These are phyloP conservation scores for Emydocephalus ijimae DNA, from an alignment of 2,113 vertebrate species.

Conservation along the genomic window DNA sequence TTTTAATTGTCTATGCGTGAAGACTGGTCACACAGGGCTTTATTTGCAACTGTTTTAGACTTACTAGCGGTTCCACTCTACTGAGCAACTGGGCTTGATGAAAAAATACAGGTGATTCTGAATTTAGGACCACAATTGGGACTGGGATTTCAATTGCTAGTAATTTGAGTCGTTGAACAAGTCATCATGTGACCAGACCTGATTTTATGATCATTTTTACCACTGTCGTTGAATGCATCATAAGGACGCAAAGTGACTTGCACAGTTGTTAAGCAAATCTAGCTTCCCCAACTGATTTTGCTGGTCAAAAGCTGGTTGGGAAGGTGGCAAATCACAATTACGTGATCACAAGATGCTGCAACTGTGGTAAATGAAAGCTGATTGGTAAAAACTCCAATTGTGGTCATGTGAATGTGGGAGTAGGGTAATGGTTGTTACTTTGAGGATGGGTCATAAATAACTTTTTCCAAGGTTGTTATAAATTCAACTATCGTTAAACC, in stretches of 20 bases:
- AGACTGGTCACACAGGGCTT: not conserved
- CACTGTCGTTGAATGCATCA: not conserved
- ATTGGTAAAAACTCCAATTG: too few species aligned
- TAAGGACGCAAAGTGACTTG: not conserved
- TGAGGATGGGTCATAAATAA: not conserved
- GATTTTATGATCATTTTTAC: not conserved
- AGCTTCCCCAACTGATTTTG: not conserved
- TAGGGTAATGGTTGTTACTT: not conserved
- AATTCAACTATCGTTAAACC: not conserved
- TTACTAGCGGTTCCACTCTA: not conserved
- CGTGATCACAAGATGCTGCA: not conserved
- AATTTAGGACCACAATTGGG: not conserved
- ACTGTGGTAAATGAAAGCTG: too few species aligned
- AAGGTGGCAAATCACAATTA: not conserved
- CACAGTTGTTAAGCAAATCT: not conserved
- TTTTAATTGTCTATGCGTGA: not conserved
- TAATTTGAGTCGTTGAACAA: not conserved
- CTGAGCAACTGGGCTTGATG: not conserved
- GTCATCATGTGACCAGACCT: not conserved
- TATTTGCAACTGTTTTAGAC: not conserved
- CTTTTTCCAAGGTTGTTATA: not conserved
- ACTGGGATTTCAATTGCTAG: not conserved
- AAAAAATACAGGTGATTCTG: not conserved
- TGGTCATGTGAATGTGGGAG: too few species aligned
- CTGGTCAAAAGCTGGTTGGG: not conserved